phyloP scores from a whole-genome alignment of 1,140 invertebrate species.

The Macrotrachela quadricornifera region DNA sequence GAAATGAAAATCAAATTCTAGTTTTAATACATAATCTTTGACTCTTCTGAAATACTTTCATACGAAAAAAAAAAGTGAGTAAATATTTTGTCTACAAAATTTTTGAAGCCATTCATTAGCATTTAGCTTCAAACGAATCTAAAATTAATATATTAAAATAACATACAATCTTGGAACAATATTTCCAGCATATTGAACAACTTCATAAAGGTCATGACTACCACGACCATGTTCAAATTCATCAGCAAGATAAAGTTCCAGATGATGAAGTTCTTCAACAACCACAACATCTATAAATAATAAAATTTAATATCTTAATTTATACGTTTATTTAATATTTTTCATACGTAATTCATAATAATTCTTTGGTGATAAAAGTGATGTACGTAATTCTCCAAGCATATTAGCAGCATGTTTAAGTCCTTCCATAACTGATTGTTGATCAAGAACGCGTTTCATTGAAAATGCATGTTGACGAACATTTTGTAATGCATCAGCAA shows the following conservation, averaged over 20 bases:
- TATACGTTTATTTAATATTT: not conserved
- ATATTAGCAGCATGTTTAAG: slow-evolving; percentile 4
- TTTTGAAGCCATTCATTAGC: too few relatives aligned
- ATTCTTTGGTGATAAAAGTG: slow-evolving; percentile 1
- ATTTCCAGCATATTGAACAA: slow-evolving; percentile 95
- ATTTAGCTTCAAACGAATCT: too few relatives aligned
- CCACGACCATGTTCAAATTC: slow-evolving; percentile 84
- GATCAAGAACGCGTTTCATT: too few relatives aligned
- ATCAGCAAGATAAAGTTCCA: slow-evolving; percentile 80
- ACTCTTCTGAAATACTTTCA: too few relatives aligned
- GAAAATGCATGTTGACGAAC: too few relatives aligned
- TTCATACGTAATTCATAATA: slow-evolving; percentile 8
- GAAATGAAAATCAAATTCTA: too few relatives aligned
- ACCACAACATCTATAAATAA: slow-evolving; percentile 23
- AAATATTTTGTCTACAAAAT: too few relatives aligned
- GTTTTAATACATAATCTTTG: too few relatives aligned
- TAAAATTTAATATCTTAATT: too few relatives aligned
- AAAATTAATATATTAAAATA: too few relatives aligned
- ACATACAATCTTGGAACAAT: slow-evolving; percentile 57
- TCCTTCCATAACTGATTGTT: not conserved
- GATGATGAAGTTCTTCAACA: slow-evolving; percentile 80
- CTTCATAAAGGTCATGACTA: slow-evolving; percentile 76
- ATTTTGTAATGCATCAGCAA: too few relatives aligned
- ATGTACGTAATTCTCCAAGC: not conserved
- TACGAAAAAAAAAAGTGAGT: too few relatives aligned